Evolutionary conservation across 2,113 vertebrate species (phyloP).

Genomic region (Murina feae): DNA sequence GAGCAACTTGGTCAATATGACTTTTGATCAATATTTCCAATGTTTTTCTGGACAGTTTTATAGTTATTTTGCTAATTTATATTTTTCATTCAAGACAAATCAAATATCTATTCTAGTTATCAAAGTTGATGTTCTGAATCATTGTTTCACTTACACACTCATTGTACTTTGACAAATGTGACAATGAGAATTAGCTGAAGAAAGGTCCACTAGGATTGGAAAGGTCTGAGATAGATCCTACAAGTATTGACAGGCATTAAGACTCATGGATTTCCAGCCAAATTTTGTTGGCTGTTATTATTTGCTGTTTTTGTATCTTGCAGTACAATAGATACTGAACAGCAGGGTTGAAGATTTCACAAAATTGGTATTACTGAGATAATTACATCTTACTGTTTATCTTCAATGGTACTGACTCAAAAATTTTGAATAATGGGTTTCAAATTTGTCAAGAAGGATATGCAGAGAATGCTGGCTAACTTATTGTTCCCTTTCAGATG

Average conservation of each 20-base stretch:
- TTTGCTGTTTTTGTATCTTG: slow-evolving; percentile 44
- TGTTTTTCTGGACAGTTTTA: slow-evolving; percentile 37
- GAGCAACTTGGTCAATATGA: slow-evolving; percentile 12
- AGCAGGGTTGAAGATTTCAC: slow-evolving; percentile 64
- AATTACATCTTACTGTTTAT: slow-evolving; percentile 76
- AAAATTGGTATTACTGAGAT: slow-evolving; percentile 74
- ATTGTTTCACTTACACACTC: slow-evolving; percentile 31
- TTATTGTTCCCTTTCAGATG: slow-evolving; percentile 66
- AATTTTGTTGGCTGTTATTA: background rate
- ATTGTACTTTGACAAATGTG: slow-evolving; percentile 16
- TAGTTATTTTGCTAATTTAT: slow-evolving; percentile 42
- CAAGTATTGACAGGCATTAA: background rate
- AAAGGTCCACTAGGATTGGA: background rate
- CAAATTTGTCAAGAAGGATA: slow-evolving; percentile 56
- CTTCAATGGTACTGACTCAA: slow-evolving; percentile 68
- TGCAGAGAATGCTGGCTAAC: slow-evolving; percentile 60
- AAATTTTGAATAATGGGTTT: slow-evolving; percentile 73
- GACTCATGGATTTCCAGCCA: slow-evolving; percentile 24
- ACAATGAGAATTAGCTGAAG: slow-evolving; percentile 5
- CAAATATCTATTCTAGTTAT: slow-evolving; percentile 41
- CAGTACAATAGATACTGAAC: slow-evolving; percentile 62
- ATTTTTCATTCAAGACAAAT: slow-evolving; percentile 39
- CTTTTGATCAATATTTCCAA: slow-evolving; percentile 42
- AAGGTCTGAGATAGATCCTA: background rate
- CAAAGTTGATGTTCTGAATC: slow-evolving; percentile 51